Conservation (phyloP, 2,113 vertebrate species). For the Alexandromys fortis region DNA sequence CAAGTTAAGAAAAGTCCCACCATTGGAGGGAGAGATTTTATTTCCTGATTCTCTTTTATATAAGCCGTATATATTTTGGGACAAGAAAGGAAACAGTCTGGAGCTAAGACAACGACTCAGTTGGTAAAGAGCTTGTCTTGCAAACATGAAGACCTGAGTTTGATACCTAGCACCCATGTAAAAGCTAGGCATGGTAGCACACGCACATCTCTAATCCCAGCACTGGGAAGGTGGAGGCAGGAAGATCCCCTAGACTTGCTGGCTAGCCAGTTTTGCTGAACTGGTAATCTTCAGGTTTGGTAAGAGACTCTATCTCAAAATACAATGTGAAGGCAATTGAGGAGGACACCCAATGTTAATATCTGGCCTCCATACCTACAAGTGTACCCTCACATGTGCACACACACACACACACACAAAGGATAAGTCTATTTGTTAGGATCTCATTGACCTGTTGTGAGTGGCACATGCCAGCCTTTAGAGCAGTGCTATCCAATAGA, state of each 20-base stretch:
- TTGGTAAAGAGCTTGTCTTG: not conserved
- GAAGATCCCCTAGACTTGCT: not conserved
- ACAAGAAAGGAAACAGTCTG: not conserved
- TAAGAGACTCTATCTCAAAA: not conserved
- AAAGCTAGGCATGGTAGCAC: not conserved
- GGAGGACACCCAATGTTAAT: no score
- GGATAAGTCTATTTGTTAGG: not conserved
- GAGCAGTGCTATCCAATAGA: not conserved
- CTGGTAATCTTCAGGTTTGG: not conserved
- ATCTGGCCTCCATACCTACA: not conserved
- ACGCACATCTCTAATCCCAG: no score
- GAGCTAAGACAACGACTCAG: not conserved
- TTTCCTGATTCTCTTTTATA: not conserved
- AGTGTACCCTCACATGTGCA: no score
- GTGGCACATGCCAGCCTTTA: not conserved
- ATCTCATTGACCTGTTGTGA: not conserved
- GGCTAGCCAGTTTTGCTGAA: not conserved
- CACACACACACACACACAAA: not conserved
- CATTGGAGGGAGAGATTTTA: conserved; percentile 16
- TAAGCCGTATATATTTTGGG: not conserved
- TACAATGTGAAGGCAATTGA: not conserved
- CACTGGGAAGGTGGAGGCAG: not conserved
- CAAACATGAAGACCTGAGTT: not conserved
- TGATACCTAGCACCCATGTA: not conserved
- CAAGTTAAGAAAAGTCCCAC: conserved; percentile 38